Conservation (phyloP, 2,797 vertebrate species). For the Periparus ater region DNA sequence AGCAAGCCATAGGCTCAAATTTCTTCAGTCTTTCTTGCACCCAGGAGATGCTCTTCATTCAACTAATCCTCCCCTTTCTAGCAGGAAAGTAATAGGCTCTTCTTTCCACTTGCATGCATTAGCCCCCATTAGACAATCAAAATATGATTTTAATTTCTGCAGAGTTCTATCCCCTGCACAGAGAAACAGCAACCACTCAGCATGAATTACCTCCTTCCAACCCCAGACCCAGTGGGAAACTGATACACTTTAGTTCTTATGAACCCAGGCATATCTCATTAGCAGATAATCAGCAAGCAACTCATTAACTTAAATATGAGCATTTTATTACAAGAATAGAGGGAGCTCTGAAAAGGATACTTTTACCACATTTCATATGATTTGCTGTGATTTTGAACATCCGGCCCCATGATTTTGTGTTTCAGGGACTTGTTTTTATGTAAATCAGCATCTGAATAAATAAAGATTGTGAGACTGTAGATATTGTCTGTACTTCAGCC, state of each 20-base stretch:
- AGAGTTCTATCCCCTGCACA: not conserved
- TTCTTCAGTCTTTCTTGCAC: not conserved
- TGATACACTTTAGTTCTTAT: not conserved
- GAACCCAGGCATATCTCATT: not conserved
- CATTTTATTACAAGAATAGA: not conserved
- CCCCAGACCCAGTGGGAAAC: not conserved
- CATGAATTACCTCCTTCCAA: not conserved
- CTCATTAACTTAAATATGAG: not conserved
- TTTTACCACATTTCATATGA: not conserved
- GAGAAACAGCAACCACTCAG: not conserved
- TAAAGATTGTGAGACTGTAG: not conserved
- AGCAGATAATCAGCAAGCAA: not conserved
- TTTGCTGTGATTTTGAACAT: not conserved
- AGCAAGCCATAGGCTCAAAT: not conserved
- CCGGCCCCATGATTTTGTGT: rapidly evolving
- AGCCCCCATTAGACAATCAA: not conserved
- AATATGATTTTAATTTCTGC: not conserved
- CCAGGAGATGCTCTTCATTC: not conserved
- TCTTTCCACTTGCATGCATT: not conserved
- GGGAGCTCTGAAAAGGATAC: not conserved
- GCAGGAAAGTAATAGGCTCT: not conserved
- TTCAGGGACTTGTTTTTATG: not conserved
- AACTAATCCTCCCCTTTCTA: not conserved
- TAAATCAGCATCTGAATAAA: not conserved
- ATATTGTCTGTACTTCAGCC: not conserved